Conservation (phyloP, 1,140 invertebrate genomes). For the Metaphire vulgaris region DNA sequence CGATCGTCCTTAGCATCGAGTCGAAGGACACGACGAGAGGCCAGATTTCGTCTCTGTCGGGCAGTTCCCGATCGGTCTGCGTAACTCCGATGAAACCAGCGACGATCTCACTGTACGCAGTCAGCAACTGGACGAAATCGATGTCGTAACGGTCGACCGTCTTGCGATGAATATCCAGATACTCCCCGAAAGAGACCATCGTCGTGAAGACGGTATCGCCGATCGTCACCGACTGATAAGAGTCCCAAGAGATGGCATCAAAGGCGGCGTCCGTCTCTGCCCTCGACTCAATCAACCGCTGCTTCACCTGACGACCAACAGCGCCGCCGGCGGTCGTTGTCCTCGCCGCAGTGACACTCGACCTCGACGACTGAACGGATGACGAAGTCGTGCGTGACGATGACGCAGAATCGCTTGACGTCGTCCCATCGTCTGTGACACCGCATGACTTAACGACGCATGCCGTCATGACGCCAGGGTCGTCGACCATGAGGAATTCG, state of each 20-base stretch:
- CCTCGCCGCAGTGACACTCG: neutral
- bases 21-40: neutral
- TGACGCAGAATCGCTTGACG: no score
- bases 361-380: no score
- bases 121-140: neutral
- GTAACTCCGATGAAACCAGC: neutral
- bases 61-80: neutral
- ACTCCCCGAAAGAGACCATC: neutral
- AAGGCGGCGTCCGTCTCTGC: neutral
- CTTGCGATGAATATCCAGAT: neutral
- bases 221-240: neutral
- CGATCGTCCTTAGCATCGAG: neutral
- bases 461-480: neutral
- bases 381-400: no score
- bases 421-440: no score
- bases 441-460: no score
- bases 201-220: neutral
- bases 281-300: neutral
- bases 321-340: neutral
- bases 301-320: no score
- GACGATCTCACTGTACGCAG: neutral
- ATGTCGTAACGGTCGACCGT: neutral
- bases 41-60: neutral
- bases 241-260: neutral
- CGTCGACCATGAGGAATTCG: neutral